Evolutionary conservation across 1,140 invertebrate species (phyloP).

Genomic region (Bombus haemorrhoidalis): DNA sequence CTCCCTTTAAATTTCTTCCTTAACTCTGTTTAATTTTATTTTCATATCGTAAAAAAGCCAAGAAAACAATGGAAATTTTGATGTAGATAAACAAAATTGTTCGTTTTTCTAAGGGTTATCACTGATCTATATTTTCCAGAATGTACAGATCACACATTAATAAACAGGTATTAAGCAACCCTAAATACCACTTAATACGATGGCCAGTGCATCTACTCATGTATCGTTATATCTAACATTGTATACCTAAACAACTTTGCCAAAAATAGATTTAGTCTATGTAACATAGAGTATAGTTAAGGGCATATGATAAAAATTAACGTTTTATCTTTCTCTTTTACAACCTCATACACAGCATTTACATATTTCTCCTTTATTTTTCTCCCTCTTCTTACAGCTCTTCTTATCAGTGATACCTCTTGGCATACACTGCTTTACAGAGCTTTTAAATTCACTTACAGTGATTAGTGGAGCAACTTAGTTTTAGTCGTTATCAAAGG

Average conservation of each 20-base stretch:
- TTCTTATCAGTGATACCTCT: slow-evolving; percentile 57
- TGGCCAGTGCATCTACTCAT: slow-evolving; percentile 82
- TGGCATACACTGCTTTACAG: slow-evolving; percentile 20
- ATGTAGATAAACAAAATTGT: slow-evolving; percentile 19
- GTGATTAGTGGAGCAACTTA: slow-evolving; percentile 69
- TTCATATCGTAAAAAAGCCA: neutral
- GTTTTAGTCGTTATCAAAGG: slow-evolving; percentile 77
- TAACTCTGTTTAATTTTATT: slow-evolving; percentile 10
- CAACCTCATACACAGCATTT: slow-evolving; percentile 47
- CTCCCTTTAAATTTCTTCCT: neutral
- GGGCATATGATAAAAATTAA: slow-evolving; percentile 74
- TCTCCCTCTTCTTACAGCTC: slow-evolving; percentile 8
- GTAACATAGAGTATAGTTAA: slow-evolving; percentile 83
- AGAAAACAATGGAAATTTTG: neutral
- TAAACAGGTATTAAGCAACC: slow-evolving; percentile 74
- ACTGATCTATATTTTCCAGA: slow-evolving; percentile 61
- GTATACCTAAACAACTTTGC: slow-evolving; percentile 83
- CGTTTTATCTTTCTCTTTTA: slow-evolving; percentile 62
- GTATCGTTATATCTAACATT: slow-evolving; percentile 80
- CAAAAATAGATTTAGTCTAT: slow-evolving; percentile 83
- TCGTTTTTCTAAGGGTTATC: slow-evolving; percentile 33
- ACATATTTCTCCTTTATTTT: slow-evolving; percentile 51
- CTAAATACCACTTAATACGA: slow-evolving; percentile 81
- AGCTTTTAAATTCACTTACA: slow-evolving; percentile 51
- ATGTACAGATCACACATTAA: slow-evolving; percentile 76